Evolutionary conservation across 2,888 invertebrate genomes (phyloP).

Genomic region (Watsonalla binaria): DNA sequence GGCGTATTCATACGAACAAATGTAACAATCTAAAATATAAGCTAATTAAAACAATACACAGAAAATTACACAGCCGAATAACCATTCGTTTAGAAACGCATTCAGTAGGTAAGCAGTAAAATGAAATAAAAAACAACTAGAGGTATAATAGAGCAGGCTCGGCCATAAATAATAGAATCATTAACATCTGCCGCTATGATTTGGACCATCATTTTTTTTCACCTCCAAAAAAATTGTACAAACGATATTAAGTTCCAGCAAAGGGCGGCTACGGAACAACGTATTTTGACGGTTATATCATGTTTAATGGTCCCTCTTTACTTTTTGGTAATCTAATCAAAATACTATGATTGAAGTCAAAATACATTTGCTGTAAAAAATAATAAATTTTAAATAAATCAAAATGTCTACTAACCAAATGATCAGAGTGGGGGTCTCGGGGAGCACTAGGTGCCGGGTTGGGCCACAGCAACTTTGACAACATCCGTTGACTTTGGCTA

Average conservation of each 20-base stretch:
- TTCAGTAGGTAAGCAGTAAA: conserved; percentile 29
- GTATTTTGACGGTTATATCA: conserved; percentile 63
- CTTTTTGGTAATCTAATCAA: conserved; percentile 15
- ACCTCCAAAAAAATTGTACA: conserved; percentile 39
- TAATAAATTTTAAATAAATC: conserved; percentile 38
- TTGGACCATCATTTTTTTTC: conserved; percentile 64
- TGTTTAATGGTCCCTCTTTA: conserved; percentile 44
- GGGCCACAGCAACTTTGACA: conserved; percentile 79
- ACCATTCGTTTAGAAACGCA: conserved; percentile 17
- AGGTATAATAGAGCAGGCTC: conserved; percentile 51
- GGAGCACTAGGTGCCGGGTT: conserved; percentile 75
- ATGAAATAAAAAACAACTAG: conserved; percentile 26
- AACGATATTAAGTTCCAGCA: conserved; percentile 26
- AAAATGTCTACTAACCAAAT: conserved; percentile 78
- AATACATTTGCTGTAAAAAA: conserved; percentile 1
- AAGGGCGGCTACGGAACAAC: conserved; percentile 58
- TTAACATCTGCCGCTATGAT: conserved; percentile 75
- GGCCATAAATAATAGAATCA: conserved; percentile 76
- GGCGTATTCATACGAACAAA: not conserved
- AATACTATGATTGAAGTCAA: not conserved
- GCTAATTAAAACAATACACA: conserved; percentile 3
- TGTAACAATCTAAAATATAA: not conserved
- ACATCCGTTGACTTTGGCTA: conserved; percentile 79
- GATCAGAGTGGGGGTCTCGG: conserved; percentile 76
- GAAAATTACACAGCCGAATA: conserved; percentile 23